Base-by-base conservation (phyloP, 1,140 invertebrate species). In the Brachionus asplanchnoidis region DNA sequence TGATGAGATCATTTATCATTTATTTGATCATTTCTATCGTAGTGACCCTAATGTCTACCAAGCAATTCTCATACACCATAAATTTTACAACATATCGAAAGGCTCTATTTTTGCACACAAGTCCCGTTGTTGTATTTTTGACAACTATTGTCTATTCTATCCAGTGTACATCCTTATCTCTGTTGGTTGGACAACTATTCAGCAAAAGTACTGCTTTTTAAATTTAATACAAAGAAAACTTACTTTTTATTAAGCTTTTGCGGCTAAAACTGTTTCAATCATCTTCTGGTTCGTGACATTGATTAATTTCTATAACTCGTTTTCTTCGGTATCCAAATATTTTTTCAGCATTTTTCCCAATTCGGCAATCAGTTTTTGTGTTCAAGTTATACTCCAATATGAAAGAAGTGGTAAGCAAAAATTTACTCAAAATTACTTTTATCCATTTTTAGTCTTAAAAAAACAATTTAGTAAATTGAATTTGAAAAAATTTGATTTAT, bases 101-200 rank as follows among this genome's bases (percentile, higher is more conserved):
- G 36, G 32, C 79, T 36, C n/a, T 82, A 23, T 82, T 82, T 68
- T 26, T 82, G 17, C 53, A 82, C 26, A 82, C 79, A 26, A 36
- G 20, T 32, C 42, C 65, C 12, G 32, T 26, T 17, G 60, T 82
- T 5, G 28, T 82, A 36, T 82, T 82, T 42, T 12, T 82, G 14
- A 82, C 79, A 60, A 9, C 26, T 11, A 60, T 65, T 44, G 28
- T 44, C 9, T 82, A 82, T 17, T 60, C 79, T 40, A 65, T 82
- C n/a, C 79, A 82, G 65, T 44, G 32, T 14, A 65, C 79, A 60
- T 82, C 53, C 3, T 46, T 82, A 5, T 65, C 53, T 65, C 53
- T 82, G 28, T 28, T 82, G 44, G 53, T 82, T 12, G 79, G 79
- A 65, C 79, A 82, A 82, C 12, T 82, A 82, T 82, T 82, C n/a